Base-by-base conservation (phyloP, 2,888 invertebrate species). In the Laspeyria flexula region DNA sequence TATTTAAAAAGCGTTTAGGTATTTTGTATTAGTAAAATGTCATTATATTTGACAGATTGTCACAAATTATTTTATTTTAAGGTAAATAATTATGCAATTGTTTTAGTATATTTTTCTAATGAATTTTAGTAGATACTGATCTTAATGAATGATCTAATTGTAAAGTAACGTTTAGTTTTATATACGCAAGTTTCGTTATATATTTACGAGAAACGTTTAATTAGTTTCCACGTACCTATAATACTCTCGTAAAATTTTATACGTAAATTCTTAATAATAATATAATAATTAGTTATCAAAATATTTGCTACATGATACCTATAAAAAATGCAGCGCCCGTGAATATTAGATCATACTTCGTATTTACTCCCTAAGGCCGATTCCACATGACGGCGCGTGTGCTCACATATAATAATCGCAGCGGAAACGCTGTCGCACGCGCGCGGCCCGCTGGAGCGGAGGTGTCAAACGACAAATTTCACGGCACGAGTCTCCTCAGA, bases 401-500 rank as follows among this genome's bases (percentile, higher is more conserved):
- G 71, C 62, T 75, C 71, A 69, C 66, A 75, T 69, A 60, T 58
- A 77, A 78, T 75, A 78, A 81, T 83, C 79, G 77, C 75, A 78
- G 68, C 76, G 78, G 73, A 81, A 83, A 77, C 74, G 72, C 61
- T 71, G 74, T 73, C 72, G 70, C 71, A 70, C 64, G 71, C 75
- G 68, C 54, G 55, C 72, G 61, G 73, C 62, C 65, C 76, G 79
- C 47, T 78, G 75, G 71, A 85, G 85, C 84, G 78, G 50, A 79
- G 82, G 82, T 85, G 85, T 86, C 85, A 84, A 79, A 82, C 81
- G 85, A 79, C 81, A 85, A 83, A 86, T 83, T 83, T 85, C 83
- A 82, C 80, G 77, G 75, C 72, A 72, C 71, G 65, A 73, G 68
- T 71, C 70, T 73, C 73, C 76, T 77, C 73, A 75, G 78, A 79